Evolutionary conservation across 2,888 invertebrate species (phyloP).

Genomic region (Liopterus haemorrhoidalis): DNA sequence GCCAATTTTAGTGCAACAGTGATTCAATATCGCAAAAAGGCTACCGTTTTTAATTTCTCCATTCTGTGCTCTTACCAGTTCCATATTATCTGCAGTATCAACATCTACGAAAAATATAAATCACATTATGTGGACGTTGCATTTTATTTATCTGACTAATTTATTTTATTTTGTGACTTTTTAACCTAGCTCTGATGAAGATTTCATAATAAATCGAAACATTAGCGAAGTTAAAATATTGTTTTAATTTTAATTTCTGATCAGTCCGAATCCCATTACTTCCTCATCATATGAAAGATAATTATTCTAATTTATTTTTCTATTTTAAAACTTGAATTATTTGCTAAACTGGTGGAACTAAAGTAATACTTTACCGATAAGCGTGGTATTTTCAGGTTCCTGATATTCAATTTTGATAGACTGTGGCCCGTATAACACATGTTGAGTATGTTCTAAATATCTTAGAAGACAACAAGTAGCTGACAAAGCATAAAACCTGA

Average conservation of each 20-base stretch:
- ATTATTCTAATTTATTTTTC: no score
- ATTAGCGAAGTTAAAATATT: no score
- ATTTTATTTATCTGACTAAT: no score
- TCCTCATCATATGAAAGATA: no score
- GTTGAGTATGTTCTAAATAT: conserved; percentile 75
- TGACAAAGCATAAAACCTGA: conserved; percentile 79
- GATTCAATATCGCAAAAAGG: conserved; percentile 61
- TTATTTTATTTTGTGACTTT: no score
- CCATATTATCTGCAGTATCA: conserved; percentile 71
- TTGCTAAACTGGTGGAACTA: neutral
- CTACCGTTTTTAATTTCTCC: conserved; percentile 44
- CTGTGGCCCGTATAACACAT: conserved; percentile 65
- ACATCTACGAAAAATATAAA: conserved; percentile 56
- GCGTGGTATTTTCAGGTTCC: conserved; percentile 71
- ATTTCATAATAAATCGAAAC: no score
- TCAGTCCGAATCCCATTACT: no score
- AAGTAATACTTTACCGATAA: conserved; percentile 61
- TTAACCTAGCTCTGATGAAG: no score
- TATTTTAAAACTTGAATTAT: neutral
- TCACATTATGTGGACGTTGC: no score
- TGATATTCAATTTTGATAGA: conserved; percentile 77
- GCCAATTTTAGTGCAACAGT: conserved; percentile 68
- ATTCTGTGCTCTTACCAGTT: conserved; percentile 63
- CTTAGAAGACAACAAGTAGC: conserved; percentile 79
- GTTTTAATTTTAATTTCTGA: no score